A percentile compares a stretch with the other conserved stretches of the same genome.
phyloP scores from a whole-genome alignment of 2,888 invertebrate species.

The Diploptera punctata region DNA sequence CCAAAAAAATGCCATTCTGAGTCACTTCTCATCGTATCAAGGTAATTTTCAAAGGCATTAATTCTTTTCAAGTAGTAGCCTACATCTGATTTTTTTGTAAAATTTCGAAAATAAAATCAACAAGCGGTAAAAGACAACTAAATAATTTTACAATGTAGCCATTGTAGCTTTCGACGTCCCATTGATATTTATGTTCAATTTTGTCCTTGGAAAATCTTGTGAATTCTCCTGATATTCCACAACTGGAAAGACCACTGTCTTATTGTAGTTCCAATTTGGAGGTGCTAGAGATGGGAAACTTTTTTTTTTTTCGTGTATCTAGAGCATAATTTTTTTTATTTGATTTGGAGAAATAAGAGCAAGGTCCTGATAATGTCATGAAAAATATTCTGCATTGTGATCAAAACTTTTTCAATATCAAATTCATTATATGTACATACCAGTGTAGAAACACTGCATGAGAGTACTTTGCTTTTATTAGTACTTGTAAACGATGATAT shows the following conservation, averaged over 20 bases:
- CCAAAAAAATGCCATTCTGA: too few species aligned
- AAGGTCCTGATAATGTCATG: neutral
- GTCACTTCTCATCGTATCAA: neutral
- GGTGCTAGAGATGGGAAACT: slow-evolving; percentile 19
- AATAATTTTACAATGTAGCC: slow-evolving; percentile 10
- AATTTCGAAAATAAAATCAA: neutral
- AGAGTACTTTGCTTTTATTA: neutral
- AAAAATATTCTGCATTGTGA: neutral
- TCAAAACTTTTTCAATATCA: neutral
- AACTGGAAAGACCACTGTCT: slow-evolving; percentile 20
- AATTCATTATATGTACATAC: neutral
- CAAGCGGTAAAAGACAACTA: neutral
- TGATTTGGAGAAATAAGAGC: neutral
- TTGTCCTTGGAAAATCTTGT: slow-evolving; percentile 5
- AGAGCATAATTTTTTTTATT: slow-evolving; percentile 8
- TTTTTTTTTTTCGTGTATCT: slow-evolving; percentile 7
- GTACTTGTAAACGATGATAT: neutral
- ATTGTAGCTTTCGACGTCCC: slow-evolving; percentile 6
- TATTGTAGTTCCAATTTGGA: too few species aligned
- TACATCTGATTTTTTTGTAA: neutral
- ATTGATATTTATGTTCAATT: slow-evolving; percentile 13
- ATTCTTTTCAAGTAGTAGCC: neutral
- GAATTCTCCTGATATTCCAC: neutral
- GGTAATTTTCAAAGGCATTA: neutral
- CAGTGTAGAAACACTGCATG: neutral